A percentile compares a stretch with the other conserved stretches of the same genome.
phyloP scores from a whole-genome alignment of 2,113 vertebrate genomes.

The Puma concolor region DNA sequence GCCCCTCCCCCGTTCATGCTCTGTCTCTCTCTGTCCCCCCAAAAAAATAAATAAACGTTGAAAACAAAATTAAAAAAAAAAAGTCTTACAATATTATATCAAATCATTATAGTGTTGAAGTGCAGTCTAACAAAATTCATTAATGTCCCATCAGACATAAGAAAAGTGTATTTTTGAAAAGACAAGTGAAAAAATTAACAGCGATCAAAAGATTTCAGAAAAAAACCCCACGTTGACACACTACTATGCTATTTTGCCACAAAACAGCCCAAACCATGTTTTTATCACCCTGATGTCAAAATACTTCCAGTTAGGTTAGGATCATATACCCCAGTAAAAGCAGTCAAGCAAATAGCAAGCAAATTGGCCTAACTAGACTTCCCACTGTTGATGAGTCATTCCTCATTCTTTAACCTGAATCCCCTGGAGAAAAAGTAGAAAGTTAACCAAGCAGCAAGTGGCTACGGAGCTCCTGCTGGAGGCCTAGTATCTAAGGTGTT shows the following conservation, averaged over 20 bases:
- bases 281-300: neutral
- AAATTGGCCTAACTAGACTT: neutral
- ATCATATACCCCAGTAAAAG: neutral
- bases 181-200: neutral
- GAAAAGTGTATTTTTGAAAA: neutral
- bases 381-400: slow-evolving; percentile 7
- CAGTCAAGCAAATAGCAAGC: neutral
- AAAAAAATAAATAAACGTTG: no score
- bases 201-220: neutral
- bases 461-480: neutral
- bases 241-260: neutral
- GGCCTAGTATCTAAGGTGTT: neutral
- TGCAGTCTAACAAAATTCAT: neutral
- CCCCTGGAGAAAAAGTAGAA: neutral
- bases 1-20: no score
- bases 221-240: neutral
- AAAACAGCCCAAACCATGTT: neutral
- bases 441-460: neutral
- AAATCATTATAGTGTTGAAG: neutral
- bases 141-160: neutral
- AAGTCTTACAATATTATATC: neutral
- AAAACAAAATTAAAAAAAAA: no score
- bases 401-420: slow-evolving; percentile 5
- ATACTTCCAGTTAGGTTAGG: neutral
- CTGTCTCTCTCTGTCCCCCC: no score